Conservation (phyloP, 2,797 vertebrate genomes). For the Acanthurus leucopareius region DNA sequence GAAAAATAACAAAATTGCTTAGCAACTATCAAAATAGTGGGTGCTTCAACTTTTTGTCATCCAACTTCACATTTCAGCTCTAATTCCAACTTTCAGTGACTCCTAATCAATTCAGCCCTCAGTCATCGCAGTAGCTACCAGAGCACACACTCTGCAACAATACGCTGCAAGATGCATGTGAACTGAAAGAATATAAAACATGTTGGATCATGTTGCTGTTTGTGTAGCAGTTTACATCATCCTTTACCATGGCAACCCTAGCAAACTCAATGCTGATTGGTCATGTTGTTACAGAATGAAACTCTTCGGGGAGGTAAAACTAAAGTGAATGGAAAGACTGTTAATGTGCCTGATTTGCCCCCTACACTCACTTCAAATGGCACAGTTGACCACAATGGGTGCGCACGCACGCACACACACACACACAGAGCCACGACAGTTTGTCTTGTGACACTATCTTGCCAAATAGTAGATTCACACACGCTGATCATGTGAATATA, state of each 20-base stretch:
- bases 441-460: slow-evolving; percentile 66
- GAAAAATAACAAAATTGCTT: background rate
- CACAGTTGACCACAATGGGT: slow-evolving; percentile 20
- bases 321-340: slow-evolving; percentile 1
- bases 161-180: background rate
- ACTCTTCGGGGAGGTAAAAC: background rate
- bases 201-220: slow-evolving; percentile 18
- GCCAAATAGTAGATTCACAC: slow-evolving; percentile 56
- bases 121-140: background rate
- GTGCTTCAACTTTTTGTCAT: background rate
- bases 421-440: slow-evolving; percentile 22
- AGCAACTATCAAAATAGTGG: background rate
- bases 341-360: slow-evolving; percentile 4
- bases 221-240: slow-evolving; percentile 8
- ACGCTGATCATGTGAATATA: slow-evolving; percentile 63
- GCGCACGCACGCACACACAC: slow-evolving; percentile 25
- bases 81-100: background rate
- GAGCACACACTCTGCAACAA: background rate
- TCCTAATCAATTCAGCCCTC: background rate
- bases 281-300: background rate
- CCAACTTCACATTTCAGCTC: background rate
- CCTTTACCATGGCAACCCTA: slow-evolving; percentile 18
- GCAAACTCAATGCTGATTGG: slow-evolving; percentile 7
- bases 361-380: slow-evolving; percentile 32
- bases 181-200: slow-evolving; percentile 13